These are phyloP conservation scores for Brachirus orientalis DNA, from an alignment of 2,113 vertebrate species.

Conservation along the genomic window DNA sequence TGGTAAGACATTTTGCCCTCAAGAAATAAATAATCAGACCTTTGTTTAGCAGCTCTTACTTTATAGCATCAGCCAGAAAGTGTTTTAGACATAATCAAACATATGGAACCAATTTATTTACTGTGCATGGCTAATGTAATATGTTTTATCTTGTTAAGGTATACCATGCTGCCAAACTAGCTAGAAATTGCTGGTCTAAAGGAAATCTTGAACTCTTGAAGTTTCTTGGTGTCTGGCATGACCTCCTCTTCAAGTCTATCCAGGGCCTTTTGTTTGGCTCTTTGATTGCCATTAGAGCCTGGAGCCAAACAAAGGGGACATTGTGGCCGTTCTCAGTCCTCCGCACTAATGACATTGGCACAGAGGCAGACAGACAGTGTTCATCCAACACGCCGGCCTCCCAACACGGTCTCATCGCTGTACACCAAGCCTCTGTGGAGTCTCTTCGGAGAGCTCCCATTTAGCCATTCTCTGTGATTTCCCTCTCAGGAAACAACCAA, in stretches of 20 bases:
- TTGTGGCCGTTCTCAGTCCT: conserved; percentile 71
- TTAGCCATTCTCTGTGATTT: conserved; percentile 84
- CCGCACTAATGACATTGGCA: conserved; percentile 79
- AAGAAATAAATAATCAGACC: neutral
- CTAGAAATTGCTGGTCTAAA: conserved; percentile 50
- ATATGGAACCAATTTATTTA: conserved; percentile 62
- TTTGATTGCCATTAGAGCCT: conserved; percentile 71
- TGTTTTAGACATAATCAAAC: conserved; percentile 27
- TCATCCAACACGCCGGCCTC: conserved; percentile 69
- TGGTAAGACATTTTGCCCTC: too few relatives aligned
- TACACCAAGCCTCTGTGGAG: conserved; percentile 48
- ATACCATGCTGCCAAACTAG: conserved; percentile 47
- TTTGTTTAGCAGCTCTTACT: conserved; percentile 21
- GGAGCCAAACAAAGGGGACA: conserved; percentile 76
- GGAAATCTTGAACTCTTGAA: conserved; percentile 60
- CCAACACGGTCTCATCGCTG: conserved; percentile 60
- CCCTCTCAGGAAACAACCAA: conserved; percentile 83
- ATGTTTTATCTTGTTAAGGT: conserved; percentile 55
- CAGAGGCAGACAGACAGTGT: conserved; percentile 59
- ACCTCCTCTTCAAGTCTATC: conserved; percentile 73
- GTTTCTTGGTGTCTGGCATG: conserved; percentile 60
- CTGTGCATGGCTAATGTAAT: conserved; percentile 61
- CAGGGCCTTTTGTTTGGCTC: conserved; percentile 68
- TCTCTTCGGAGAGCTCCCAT: conserved; percentile 80
- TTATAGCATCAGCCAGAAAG: conserved; percentile 39